phyloP scores from a whole-genome alignment of 2,888 invertebrate genomes.

The Mimachlamys varia region DNA sequence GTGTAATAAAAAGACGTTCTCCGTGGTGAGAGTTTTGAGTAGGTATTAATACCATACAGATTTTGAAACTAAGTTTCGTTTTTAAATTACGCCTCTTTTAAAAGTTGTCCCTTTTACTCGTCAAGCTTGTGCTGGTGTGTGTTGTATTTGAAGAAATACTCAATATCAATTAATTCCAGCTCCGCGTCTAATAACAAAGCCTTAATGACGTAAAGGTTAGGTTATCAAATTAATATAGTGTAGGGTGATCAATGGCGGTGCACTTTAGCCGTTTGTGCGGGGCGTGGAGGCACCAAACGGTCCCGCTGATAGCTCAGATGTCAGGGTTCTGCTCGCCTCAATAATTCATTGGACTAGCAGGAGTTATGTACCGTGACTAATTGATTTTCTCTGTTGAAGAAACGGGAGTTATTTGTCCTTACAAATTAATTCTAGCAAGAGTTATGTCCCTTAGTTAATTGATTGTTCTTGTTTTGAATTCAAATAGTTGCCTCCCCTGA shows the following conservation, averaged over 20 bases:
- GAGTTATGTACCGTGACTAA: background rate
- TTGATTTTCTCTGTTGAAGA: background rate
- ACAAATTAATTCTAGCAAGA: background rate
- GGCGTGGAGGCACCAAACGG: background rate
- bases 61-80: background rate
- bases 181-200: background rate
- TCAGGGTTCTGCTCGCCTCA: background rate
- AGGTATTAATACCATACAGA: background rate
- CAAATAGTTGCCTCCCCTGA: no score
- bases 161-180: background rate
- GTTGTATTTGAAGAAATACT: background rate
- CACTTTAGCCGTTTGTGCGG: background rate
- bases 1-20: no score
- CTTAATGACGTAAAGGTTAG: slow-evolving; percentile 6
- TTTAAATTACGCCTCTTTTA: background rate
- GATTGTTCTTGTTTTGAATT: background rate
- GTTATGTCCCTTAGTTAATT: background rate
- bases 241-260: background rate
- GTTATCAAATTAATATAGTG: background rate
- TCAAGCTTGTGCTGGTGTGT: background rate
- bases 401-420: background rate
- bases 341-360: background rate
- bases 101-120: background rate
- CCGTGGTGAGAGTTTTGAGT: background rate
- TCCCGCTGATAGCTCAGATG: background rate